Evolutionary conservation across 2,113 vertebrate genomes (phyloP).

Genomic region (Taxidea taxus): DNA sequence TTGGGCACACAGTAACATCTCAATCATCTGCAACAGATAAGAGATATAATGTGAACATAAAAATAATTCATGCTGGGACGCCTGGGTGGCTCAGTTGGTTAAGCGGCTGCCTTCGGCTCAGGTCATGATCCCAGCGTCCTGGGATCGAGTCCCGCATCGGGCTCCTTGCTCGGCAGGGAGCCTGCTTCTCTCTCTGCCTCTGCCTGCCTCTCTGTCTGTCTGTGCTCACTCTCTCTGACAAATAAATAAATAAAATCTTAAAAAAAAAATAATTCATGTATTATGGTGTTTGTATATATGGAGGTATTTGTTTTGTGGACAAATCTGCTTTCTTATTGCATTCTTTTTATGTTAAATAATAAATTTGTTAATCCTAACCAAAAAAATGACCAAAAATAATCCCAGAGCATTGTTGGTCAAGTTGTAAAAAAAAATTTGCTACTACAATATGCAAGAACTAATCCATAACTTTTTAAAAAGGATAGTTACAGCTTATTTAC

Average conservation of each 20-base stretch:
- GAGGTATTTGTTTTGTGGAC: not conserved
- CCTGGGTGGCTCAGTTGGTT: too few relatives aligned
- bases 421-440: not conserved
- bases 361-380: constrained; percentile 32
- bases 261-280: constrained; percentile 1
- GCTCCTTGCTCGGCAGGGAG: too few relatives aligned
- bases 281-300: not conserved
- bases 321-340: constrained; percentile 30
- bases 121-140: too few relatives aligned
- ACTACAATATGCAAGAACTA: not conserved
- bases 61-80: constrained; percentile 22
- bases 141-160: too few relatives aligned
- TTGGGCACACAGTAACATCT: not conserved
- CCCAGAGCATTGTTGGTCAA: not conserved
- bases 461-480: not conserved
- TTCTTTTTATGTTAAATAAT: constrained; percentile 28
- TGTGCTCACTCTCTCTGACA: too few relatives aligned
- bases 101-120: too few relatives aligned
- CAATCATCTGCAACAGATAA: not conserved
- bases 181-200: too few relatives aligned
- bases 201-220: too few relatives aligned
- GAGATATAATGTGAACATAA: not conserved
- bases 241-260: too few relatives aligned
- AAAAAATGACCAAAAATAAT: not conserved
- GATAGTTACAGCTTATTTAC: constrained; percentile 58